Evolutionary conservation across 2,113 vertebrate genomes (phyloP), one percentile per base, ranked within the genome.

Genomic region (Upupa epops): DNA sequence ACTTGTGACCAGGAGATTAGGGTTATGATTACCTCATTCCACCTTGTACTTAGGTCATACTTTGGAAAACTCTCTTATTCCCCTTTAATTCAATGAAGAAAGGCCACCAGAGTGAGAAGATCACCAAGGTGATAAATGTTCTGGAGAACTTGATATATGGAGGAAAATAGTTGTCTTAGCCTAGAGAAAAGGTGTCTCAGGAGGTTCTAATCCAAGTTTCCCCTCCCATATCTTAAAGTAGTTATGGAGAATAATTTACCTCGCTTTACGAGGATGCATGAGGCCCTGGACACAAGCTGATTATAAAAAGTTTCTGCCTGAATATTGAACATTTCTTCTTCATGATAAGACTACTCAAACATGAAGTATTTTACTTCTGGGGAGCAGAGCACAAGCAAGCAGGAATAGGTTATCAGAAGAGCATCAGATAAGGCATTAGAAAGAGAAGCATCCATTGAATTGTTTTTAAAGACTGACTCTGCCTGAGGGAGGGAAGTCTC

Each of bases 121-220:
- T 8, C 31, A 54, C 26, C 34, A 13, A 0, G 1, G 17, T n/a
- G 54, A 9, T 19, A 7, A 17, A 32, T 20, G 8, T 3, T 0
- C 32, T 75, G 26, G 36, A 66, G 29, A 88, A 58, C 15, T 45
- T 2, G 2, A 5, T 36, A 4, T 17, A 13, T 58, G 34, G 54
- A 69, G 28, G 36, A 86, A 40, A 6, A 40, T 17, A 1, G 15
- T 65, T 73, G 83, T 4, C n/a, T 73, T 7, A 58, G 6, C 49
- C 6, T 60, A 26, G 45, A 64, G 55, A 28, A 16, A 26, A 20
- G 8, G 9, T 8, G 6, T 8, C 19, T 52, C 13, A 11, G 25
- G 54, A 11, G 18, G 16, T 37, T 58, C 40, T 45, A 34, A 86
- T n/a, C 3, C 40, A 42, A 42, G 15, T 4, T 29, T 51, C 11